phyloP scores from a whole-genome alignment of 92 coral and sea anemone species.

The Epizoanthus rinbou region DNA sequence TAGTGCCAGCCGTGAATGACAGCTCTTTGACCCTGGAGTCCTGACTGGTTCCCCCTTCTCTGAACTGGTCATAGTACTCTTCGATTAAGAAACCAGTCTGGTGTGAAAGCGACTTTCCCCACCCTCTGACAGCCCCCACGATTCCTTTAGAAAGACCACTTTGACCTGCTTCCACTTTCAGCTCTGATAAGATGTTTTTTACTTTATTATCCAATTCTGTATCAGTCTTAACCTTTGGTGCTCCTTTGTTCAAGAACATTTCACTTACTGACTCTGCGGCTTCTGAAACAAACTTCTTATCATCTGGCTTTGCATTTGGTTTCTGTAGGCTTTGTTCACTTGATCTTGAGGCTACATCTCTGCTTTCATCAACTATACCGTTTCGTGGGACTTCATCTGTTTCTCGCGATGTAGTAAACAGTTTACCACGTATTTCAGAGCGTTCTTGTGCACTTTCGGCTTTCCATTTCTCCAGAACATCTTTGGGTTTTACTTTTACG shows the following conservation, averaged over 20 bases:
- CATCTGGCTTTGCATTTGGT: neutral
- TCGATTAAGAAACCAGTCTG: constrained; percentile 32
- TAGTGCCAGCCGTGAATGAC: constrained; percentile 53
- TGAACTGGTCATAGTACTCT: constrained; percentile 43
- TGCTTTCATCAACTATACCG: neutral
- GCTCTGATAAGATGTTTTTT: constrained; percentile 63
- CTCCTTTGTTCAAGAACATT: constrained; percentile 19
- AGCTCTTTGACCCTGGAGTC: constrained; percentile 13
- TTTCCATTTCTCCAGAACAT: constrained; percentile 40
- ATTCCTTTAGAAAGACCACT: constrained; percentile 68
- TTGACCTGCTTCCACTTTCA: constrained; percentile 66
- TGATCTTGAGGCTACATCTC: neutral
- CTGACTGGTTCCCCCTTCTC: constrained; percentile 27
- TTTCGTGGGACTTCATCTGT: constrained; percentile 6
- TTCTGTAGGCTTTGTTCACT: neutral
- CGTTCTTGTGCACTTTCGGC: constrained; percentile 29
- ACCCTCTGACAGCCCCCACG: constrained; percentile 72
- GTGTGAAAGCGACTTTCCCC: constrained; percentile 65
- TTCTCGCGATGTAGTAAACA: constrained; percentile 12
- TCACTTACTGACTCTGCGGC: neutral
- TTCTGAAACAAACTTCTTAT: constrained; percentile 35
- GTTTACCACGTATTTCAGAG: constrained; percentile 18
- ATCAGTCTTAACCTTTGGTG: constrained; percentile 33
- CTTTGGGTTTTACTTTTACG: constrained; percentile 18
- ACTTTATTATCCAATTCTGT: constrained; percentile 65